A percentile compares a stretch with the other conserved stretches of the same genome.
These are phyloP conservation scores for Anguilla anguilla DNA, from an alignment of 2,797 vertebrate genomes.

Conservation along the genomic window DNA sequence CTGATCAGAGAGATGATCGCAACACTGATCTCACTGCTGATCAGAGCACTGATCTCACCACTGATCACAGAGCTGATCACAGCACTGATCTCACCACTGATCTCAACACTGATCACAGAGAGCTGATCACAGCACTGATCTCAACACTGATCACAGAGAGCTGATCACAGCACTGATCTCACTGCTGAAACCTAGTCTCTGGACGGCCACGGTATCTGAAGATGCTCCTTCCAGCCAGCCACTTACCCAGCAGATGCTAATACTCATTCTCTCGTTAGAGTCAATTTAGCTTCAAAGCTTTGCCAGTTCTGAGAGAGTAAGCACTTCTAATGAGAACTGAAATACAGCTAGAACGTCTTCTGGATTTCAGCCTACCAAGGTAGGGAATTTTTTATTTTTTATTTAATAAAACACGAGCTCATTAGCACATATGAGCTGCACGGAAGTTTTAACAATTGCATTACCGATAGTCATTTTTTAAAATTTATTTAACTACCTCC, in stretches of 20 bases:
- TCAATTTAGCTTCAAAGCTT: neutral
- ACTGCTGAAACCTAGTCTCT: neutral
- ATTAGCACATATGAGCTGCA: neutral
- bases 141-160: too few relatives aligned
- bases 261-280: too few relatives aligned
- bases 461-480: neutral
- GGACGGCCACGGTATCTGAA: too few relatives aligned
- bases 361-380: neutral
- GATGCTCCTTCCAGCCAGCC: neutral
- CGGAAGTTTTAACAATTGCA: neutral
- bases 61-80: too few relatives aligned
- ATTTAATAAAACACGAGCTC: neutral
- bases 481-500: too few relatives aligned
- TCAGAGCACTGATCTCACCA: too few relatives aligned
- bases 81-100: too few relatives aligned
- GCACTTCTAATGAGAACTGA: neutral
- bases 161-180: too few relatives aligned
- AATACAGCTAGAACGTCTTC: neutral
- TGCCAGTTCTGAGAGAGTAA: neutral
- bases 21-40: too few relatives aligned
- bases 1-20: too few relatives aligned
- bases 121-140: too few relatives aligned
- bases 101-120: too few relatives aligned
- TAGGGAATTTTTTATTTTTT: neutral
- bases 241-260: neutral